Conservation (phyloP, 2,888 invertebrate species). For the Homarus gammarus region DNA sequence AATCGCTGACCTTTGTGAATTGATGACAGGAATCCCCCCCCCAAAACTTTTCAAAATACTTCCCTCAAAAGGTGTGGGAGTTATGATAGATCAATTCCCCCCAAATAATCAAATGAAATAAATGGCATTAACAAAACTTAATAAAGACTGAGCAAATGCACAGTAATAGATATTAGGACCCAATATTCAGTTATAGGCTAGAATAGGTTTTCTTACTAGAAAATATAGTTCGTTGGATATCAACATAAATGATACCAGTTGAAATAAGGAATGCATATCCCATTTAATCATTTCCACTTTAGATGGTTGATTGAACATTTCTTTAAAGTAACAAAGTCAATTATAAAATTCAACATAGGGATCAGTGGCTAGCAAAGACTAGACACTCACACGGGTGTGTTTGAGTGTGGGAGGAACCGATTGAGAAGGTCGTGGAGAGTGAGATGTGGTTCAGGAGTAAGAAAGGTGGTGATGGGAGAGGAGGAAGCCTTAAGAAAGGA, state of each 20-base stretch:
- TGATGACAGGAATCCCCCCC: conserved; percentile 41
- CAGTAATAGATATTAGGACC: conserved; percentile 65
- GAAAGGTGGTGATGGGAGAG: conserved; percentile 30
- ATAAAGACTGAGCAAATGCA: conserved; percentile 67
- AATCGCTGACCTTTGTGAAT: conserved; percentile 47
- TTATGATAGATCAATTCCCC: conserved; percentile 31
- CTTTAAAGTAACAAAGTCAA: conserved; percentile 50
- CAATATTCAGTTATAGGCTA: conserved; percentile 56
- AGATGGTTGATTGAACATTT: conserved; percentile 49
- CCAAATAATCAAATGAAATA: conserved; percentile 50
- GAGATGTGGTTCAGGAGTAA: conserved; percentile 32
- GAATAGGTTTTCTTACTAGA: conserved; percentile 56
- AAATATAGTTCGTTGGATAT: conserved; percentile 62
- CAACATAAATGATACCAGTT: conserved; percentile 59
- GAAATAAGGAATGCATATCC: conserved; percentile 68
- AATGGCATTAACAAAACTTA: conserved; percentile 64
- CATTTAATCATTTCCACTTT: conserved; percentile 49
- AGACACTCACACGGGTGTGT: conserved; percentile 65
- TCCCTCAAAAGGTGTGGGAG: conserved; percentile 14
- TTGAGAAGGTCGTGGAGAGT: neutral
- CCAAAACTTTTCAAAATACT: conserved; percentile 37
- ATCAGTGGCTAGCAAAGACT: conserved; percentile 70
- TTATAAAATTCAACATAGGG: conserved; percentile 40
- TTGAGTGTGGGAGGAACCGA: conserved; percentile 46
- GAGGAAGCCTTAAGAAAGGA: conserved; percentile 42